phyloP scores from a whole-genome alignment of 2,888 invertebrate genomes.

The Anticlea derivata region DNA sequence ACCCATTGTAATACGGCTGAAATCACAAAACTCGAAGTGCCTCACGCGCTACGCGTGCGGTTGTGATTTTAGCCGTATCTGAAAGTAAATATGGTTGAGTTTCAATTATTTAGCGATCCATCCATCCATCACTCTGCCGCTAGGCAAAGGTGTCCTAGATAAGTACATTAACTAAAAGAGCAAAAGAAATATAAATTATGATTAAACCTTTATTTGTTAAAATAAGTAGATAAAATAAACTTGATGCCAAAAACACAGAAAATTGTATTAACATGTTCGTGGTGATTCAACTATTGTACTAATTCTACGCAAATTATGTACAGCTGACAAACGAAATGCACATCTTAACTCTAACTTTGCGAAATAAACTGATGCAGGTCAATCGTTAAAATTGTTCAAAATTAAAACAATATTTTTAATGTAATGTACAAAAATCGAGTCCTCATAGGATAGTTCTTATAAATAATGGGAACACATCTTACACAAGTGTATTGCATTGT shows the following conservation, averaged over 20 bases:
- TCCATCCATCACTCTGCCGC: too few relatives aligned
- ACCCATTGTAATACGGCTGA: too few relatives aligned
- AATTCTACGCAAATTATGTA: slow-evolving; percentile 76
- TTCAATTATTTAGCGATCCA: too few relatives aligned
- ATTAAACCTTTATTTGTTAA: slow-evolving; percentile 81
- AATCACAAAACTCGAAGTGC: too few relatives aligned
- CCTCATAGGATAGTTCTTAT: slow-evolving; percentile 64
- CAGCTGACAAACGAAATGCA: slow-evolving; percentile 73
- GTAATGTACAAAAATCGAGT: slow-evolving; percentile 50
- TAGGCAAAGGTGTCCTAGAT: too few relatives aligned
- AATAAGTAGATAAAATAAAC: slow-evolving; percentile 84
- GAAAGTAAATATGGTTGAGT: too few relatives aligned
- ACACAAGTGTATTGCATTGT: slow-evolving; percentile 55
- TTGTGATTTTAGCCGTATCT: too few relatives aligned
- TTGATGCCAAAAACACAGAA: slow-evolving; percentile 78
- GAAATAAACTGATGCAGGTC: slow-evolving; percentile 73
- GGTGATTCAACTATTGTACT: slow-evolving; percentile 70
- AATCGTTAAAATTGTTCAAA: slow-evolving; percentile 69
- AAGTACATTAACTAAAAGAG: too few relatives aligned
- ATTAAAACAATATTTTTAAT: slow-evolving; percentile 46
- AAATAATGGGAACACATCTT: slow-evolving; percentile 65
- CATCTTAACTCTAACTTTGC: slow-evolving; percentile 51
- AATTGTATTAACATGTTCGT: slow-evolving; percentile 73
- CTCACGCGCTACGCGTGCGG: too few relatives aligned
- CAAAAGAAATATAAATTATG: slow-evolving; percentile 46